phyloP scores from a whole-genome alignment of 2,888 invertebrate genomes.

The Pollenia griseotomentosa region DNA sequence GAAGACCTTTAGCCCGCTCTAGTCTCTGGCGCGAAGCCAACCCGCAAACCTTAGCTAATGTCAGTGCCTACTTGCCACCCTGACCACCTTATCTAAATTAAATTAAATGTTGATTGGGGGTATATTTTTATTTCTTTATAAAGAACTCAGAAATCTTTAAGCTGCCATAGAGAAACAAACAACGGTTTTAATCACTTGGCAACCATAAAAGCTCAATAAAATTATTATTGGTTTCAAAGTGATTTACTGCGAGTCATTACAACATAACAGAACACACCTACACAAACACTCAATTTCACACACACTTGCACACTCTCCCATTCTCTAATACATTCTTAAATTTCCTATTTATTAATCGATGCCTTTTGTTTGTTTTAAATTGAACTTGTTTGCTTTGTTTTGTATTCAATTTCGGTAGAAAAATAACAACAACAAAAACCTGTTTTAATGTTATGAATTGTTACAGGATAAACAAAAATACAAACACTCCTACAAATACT shows the following conservation, averaged over 20 bases:
- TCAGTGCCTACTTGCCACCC: too few relatives aligned
- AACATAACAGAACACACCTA: background rate
- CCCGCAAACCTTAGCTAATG: too few relatives aligned
- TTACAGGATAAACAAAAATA: slow-evolving; percentile 32
- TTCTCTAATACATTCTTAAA: background rate
- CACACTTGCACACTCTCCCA: background rate
- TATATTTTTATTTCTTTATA: background rate
- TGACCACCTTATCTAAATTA: too few relatives aligned
- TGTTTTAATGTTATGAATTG: slow-evolving; percentile 43
- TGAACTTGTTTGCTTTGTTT: slow-evolving; percentile 19
- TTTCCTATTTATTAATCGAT: slow-evolving; percentile 55
- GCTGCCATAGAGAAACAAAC: background rate
- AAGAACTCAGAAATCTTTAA: background rate
- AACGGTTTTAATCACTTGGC: slow-evolving; percentile 12
- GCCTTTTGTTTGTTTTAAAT: slow-evolving; percentile 50
- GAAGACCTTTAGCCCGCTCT: too few relatives aligned
- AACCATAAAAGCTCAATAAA: slow-evolving; percentile 39
- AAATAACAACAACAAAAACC: slow-evolving; percentile 16
- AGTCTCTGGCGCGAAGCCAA: too few relatives aligned
- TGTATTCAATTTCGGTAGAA: slow-evolving; percentile 29
- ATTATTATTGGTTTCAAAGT: slow-evolving; percentile 56
- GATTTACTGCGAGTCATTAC: slow-evolving; percentile 27
- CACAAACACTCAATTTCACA: background rate
- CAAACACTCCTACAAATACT: background rate
- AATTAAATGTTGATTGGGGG: too few relatives aligned